phyloP scores from a whole-genome alignment of 2,113 vertebrate genomes.

The Nestor notabilis region DNA sequence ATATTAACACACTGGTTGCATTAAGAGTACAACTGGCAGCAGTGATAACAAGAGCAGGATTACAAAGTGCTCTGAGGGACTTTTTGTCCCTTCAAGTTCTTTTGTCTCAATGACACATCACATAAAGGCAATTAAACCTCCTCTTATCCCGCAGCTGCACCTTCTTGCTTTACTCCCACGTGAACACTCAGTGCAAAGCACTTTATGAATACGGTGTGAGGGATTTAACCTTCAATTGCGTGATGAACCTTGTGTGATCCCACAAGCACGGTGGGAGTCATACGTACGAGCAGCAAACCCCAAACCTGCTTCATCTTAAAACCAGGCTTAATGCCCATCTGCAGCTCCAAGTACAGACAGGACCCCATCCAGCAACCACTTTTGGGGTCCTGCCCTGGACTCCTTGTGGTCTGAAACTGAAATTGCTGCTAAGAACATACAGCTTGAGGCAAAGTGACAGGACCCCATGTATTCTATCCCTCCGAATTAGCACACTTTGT shows the following conservation, averaged over 20 bases:
- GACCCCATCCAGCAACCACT: not conserved
- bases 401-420: not conserved
- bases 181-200: not conserved
- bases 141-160: not conserved
- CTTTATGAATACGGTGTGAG: not conserved
- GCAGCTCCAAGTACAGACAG: not conserved
- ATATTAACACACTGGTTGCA: not conserved
- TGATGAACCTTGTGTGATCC: not conserved
- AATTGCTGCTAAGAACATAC: not conserved
- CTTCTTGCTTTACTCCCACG: not conserved
- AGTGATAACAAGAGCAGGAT: not conserved
- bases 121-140: not conserved
- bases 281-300: not conserved
- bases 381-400: not conserved
- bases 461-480: not conserved
- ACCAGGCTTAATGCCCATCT: accelerated
- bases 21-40: conserved; percentile 4
- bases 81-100: not conserved
- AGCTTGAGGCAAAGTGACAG: not conserved
- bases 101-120: not conserved
- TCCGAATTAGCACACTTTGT: not conserved
- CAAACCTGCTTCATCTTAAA: not conserved
- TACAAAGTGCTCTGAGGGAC: conserved; percentile 4
- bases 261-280: not conserved
- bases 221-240: not conserved